Base-by-base conservation (phyloP, 2,888 invertebrate species). In the Eupithecia inturbata region DNA sequence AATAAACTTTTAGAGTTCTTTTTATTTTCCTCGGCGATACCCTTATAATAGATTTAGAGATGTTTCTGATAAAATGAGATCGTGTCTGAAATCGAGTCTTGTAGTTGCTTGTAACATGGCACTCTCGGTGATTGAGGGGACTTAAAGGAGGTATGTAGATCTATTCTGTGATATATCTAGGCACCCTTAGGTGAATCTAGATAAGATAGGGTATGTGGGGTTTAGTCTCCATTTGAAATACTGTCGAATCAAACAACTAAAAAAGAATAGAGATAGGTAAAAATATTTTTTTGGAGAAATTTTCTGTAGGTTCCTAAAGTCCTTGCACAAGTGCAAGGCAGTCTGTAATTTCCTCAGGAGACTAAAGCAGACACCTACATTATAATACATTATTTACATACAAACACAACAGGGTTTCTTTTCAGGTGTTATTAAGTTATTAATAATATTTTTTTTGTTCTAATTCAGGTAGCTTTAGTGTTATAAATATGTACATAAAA, bases 21-120 rank as follows among this genome's bases (percentile, higher is more conserved):
- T 70, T 68, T 74, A 66, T 74, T 77, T 71, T 66, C 62, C 67
- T 76, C 53, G 19, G 36, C 63, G 71, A 74, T 73, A 67, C 72
- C 78, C 68, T 77, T 72, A 69, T 70, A 75, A 73, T 73, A 72
- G 66, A 62, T 72, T 68, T 41, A 49, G 69, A 71, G 63, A 71
- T 75, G 68, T 74, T 62, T 72, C 69, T 69, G 62, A 71, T 73
- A 68, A 70, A 73, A 73, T 71, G 64, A 62, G 68, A 75, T 75
- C 64, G 75, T 31, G 41, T 73, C 68, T 68, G 19, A 64, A 72
- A 73, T 72, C 64, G 53, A n/a, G n/a, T 22, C 9, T 69, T 69
- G 68, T 68, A 63, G 26, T 26, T 53, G 60, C 31, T 71, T 31
- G 53, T 64, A 64, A 28, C 45, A 60, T 16, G 19, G 72, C 67